A percentile compares a stretch with the other conserved stretches of the same genome.
Evolutionary conservation across 2,113 vertebrate genomes (phyloP).

Genomic region (Rhineura floridana): DNA sequence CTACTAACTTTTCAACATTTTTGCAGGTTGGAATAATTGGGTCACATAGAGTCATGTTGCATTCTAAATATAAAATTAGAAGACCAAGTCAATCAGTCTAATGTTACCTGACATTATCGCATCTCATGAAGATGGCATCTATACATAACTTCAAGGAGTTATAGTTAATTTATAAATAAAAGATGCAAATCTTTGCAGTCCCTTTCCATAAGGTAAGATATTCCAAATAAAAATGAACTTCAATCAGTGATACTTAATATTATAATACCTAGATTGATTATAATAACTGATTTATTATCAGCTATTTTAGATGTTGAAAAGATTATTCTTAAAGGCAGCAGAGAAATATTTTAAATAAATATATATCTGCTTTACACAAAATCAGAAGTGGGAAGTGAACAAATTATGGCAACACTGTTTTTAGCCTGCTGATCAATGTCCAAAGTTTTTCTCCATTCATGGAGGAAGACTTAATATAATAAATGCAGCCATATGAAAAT

Average conservation of each 20-base stretch:
- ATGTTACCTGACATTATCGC: neutral
- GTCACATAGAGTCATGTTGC: slow-evolving; percentile 91
- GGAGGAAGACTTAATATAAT: neutral
- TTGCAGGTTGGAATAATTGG: slow-evolving; percentile 82
- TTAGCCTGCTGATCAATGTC: neutral
- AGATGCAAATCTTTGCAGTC: neutral
- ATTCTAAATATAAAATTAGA: slow-evolving; percentile 77
- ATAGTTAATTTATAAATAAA: neutral
- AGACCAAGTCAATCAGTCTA: neutral
- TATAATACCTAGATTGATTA: neutral
- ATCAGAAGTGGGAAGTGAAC: neutral
- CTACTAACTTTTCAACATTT: slow-evolving; percentile 81
- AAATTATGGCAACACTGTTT: neutral
- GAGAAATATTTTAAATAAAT: no score
- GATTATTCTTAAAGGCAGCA: no score
- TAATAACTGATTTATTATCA: no score
- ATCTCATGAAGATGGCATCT: neutral
- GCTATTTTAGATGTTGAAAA: no score
- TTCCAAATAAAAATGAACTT: neutral
- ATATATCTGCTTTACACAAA: neutral
- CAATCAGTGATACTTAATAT: neutral
- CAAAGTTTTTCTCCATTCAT: neutral
- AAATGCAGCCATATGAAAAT: neutral
- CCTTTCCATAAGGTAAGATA: neutral
- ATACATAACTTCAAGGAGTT: neutral